Base-by-base conservation (phyloP, 1,140 invertebrate species). In the Nebria ingens region DNA sequence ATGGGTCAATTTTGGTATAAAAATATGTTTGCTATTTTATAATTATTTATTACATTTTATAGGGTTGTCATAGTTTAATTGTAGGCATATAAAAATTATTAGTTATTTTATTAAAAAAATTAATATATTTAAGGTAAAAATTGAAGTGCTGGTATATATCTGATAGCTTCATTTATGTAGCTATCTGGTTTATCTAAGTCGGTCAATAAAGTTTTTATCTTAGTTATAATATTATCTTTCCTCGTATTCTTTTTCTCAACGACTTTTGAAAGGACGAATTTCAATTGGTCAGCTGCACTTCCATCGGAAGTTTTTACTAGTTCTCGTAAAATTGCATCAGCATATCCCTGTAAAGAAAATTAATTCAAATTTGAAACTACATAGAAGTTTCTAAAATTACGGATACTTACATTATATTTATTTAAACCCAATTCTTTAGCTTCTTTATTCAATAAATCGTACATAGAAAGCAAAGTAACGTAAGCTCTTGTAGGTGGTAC, bases 381-480 rank as follows among this genome's bases (percentile, higher is more conserved):
- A 34, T 53, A 6, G 11, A 38, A 17, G 22, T 38, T 34, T 54
- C 50, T n/a, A 57, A 19, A 21, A 6, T 53, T 23, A 13, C 13
- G 15, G 2, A 29, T 58, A 70, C 71, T 71, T 64, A 79, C 77
- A 57, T 66, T 67, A 61, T 71, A 79, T 60, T 75, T 75, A 40
- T 73, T 76, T 1, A 79, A 66, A 23, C 69, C 70, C 53, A 78
- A 68, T 29, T 69, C 74, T 63, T 79, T 80, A 0, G 76, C 71
- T 53, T 80, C 78, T 56, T 77, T 73, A 61, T 76, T 79, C 17
- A 80, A 58, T 1, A 75, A 66, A 64, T 80, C 78, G 57, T 79
- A 80, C 19, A 80, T 56, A 9, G 77, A 64, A 23, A 79, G 54
- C 34, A 80, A 61, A 19, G 74, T 70, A 20, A 79, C 64, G 34